Evolutionary conservation across 2,113 vertebrate genomes (phyloP).

Genomic region (Corynorhinus townsendii): DNA sequence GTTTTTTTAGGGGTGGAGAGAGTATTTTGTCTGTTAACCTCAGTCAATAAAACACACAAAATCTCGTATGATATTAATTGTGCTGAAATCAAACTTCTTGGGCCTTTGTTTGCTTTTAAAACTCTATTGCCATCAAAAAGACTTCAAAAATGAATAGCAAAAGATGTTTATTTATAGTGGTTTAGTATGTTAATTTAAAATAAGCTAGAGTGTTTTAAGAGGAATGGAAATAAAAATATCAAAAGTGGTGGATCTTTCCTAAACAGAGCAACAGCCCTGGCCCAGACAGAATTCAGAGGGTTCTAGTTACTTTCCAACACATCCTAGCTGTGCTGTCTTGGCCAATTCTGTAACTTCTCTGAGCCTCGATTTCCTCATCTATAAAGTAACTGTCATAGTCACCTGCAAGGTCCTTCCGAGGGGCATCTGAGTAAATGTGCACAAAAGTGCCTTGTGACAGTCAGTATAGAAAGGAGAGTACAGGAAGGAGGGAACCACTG

Average conservation of each 20-base stretch:
- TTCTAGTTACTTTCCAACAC: neutral
- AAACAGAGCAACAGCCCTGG: neutral
- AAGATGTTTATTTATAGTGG: neutral
- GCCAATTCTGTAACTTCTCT: neutral
- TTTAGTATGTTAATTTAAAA: conserved; percentile 26
- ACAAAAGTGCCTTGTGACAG: neutral
- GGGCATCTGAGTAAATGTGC: neutral
- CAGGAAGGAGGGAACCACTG: neutral
- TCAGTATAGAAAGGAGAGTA: neutral
- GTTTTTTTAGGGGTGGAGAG: neutral
- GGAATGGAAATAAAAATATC: neutral
- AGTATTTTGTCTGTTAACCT: neutral
- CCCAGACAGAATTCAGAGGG: neutral
- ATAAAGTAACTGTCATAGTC: neutral
- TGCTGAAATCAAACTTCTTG: conserved; percentile 4
- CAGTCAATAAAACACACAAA: neutral
- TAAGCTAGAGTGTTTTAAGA: neutral
- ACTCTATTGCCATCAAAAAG: neutral
- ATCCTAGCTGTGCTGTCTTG: neutral
- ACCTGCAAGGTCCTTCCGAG: neutral
- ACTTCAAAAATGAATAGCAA: neutral
- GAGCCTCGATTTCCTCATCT: neutral
- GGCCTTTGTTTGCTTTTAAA: conserved; percentile 35
- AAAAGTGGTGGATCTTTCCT: neutral
- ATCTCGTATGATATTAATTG: neutral